Percentiles rank a stretch among this genome's conserved stretches.
These are phyloP conservation scores for Cryptoblepharus egeriae DNA, from an alignment of 2,797 vertebrate species.

Conservation along the genomic window DNA sequence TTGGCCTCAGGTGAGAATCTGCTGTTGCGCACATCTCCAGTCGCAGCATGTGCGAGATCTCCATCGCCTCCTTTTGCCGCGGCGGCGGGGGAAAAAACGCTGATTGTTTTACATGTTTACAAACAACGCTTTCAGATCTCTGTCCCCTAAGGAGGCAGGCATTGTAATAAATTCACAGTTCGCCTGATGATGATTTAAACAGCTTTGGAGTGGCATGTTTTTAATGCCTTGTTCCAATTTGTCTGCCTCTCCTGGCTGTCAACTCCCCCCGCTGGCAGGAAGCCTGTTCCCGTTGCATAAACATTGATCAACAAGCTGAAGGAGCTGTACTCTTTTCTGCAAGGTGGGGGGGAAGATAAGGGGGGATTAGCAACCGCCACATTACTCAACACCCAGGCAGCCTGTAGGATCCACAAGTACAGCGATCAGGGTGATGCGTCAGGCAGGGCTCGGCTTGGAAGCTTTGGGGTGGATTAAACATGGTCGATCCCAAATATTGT, in stretches of 20 bases:
- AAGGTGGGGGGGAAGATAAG: neutral
- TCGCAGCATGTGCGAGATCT: conserved; percentile 22
- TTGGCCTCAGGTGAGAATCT: conserved; percentile 42
- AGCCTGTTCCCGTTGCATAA: conserved; percentile 52
- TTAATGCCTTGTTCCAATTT: conserved; percentile 74
- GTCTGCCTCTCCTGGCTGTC: conserved; percentile 70
- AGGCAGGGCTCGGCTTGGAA: no score
- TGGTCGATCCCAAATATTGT: no score
- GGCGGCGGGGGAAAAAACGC: conserved; percentile 26
- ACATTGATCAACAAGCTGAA: conserved; percentile 30
- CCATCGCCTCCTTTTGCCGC: neutral
- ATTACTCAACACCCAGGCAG: neutral
- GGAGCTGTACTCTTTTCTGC: conserved; percentile 35
- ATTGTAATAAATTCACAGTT: conserved; percentile 76
- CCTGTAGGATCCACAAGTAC: no score
- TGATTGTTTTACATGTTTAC: conserved; percentile 75
- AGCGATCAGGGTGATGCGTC: no score
- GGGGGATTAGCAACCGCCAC: conserved; percentile 22
- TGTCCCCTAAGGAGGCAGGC: conserved; percentile 68
- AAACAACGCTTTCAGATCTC: conserved; percentile 74
- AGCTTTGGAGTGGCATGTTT: conserved; percentile 75
- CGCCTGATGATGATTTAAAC: conserved; percentile 72
- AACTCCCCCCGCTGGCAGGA: conserved; percentile 48
- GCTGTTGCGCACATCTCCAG: neutral
- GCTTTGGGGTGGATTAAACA: no score